phyloP scores from a whole-genome alignment of 2,113 vertebrate species.

The Microtus oregoni region DNA sequence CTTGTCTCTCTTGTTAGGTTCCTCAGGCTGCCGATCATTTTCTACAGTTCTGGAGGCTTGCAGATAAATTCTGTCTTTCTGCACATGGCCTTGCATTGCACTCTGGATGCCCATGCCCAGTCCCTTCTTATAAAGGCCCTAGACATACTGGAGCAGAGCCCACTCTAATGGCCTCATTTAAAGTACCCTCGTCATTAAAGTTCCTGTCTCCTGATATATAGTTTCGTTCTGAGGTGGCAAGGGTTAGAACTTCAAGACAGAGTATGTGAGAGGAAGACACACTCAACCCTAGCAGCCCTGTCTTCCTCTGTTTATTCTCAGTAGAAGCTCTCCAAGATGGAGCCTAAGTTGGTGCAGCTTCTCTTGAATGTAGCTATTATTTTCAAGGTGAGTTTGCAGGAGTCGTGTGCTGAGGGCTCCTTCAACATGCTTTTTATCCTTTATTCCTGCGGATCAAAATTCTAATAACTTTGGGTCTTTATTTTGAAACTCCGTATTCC shows the following conservation, averaged over 20 bases:
- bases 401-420: slow-evolving; percentile 25
- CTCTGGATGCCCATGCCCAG: not conserved
- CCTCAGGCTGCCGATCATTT: not conserved
- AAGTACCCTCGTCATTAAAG: not conserved
- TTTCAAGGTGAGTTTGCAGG: slow-evolving; percentile 69
- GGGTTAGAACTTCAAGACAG: not conserved
- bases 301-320: slow-evolving; percentile 38
- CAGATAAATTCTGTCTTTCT: not conserved
- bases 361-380: slow-evolving; percentile 37
- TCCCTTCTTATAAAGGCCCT: not conserved
- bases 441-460: slow-evolving; percentile 61
- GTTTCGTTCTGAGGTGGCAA: not conserved
- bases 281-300: not conserved
- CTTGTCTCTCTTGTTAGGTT: not conserved
- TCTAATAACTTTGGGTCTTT: slow-evolving; percentile 68
- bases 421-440: slow-evolving; percentile 56
- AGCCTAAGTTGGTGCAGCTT: not conserved
- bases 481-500: slow-evolving; percentile 74
- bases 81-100: not conserved
- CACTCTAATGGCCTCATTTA: slow-evolving; percentile 1
- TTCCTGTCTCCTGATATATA: not conserved
- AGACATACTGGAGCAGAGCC: not conserved
- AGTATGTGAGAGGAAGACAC: not conserved
- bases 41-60: not conserved
- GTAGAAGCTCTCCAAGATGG: not conserved